Evolutionary conservation across 2,888 invertebrate species (phyloP), one percentile per base, ranked within the genome.

Genomic region (Caenorhabditis zanzibari): DNA sequence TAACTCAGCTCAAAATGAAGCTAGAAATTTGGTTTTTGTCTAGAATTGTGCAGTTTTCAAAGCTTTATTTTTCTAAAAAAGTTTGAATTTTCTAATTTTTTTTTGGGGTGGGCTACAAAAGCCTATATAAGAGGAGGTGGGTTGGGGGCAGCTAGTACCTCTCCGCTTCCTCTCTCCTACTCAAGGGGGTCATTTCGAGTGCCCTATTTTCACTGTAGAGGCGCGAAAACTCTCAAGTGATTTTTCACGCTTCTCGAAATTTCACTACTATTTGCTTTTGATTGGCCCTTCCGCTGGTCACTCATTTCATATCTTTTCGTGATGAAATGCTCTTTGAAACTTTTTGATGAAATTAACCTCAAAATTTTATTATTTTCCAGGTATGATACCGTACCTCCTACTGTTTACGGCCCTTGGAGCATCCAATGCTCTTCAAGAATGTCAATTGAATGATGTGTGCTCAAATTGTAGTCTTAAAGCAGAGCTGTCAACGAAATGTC

Each of bases 401-500:
- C 14, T 77, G 5, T 9, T 71, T 26, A 32, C 44, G 10, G 16
- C 28, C 14, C 52, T 69, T 14, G 41, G 69, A 12, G 35, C 58
- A 14, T 32, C 64, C 3, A 7, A 3, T 19, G 81, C 59, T 19
- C 66, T 81, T 10, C 64, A 73, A 24, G 64, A 68, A 44, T 82
- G 82, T 49, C 76, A 76, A 52, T 7, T 82, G 3, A 59, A 75
- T 19, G 63, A 82, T 10, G 9, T 58, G 1, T 82, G 82, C 71
- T 71, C 72, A 12, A 64, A 71, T 22, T 82, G 82, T 26, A 58
- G 44, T 22, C 71, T 82, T 0, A 76, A 82, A 72, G 82, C 82
- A 19, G 82, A 82, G 19, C 44, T 82, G 6, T 71, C 71, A 2
- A 82, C 82, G 14, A 59, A 54, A 28, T 86, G 86, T 35, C 22